Base-by-base conservation (phyloP, 2,888 invertebrate genomes). In the Cremastinae sp. region DNA sequence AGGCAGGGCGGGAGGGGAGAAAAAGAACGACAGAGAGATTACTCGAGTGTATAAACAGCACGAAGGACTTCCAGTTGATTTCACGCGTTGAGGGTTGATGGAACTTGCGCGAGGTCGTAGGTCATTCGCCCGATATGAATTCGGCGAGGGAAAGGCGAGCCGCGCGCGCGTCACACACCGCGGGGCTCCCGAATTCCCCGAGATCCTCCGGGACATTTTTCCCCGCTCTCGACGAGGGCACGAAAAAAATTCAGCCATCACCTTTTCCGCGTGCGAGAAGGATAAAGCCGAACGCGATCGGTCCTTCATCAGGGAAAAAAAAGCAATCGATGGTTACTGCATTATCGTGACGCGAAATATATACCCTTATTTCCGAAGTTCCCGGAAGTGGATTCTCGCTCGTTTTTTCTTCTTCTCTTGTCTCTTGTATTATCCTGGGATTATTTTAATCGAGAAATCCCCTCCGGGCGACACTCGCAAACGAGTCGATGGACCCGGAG, bases 11-110 rank as follows among this genome's bases (percentile, higher is more conserved):
- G 10, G 2, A 51, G 38, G 38, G 20, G 18, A 22, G 54, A 18
- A n/a, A 36, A n/a, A 20, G 41, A 41, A 36, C 20, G 14, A 7
- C 14, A 34, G 34, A 53, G 58, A 14, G 28, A 28, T 28, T 28
- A 28, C 5, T 28, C 28, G 51, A 28, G 16, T 22, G 43, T 20
- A 53, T 22, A 51, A 58, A 47, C n/a, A n/a, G 49, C 36, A 61
- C 36, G 34, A 58, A 49, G 47, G 59, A 54, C 47, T 71, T 75
- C 62, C 75, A 53, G 72, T 72, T 75, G 72, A 75, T 72, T 75
- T 62, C 61, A 72, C 72, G 16, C 12, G 22, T 18, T 49, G 66
- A 45, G 65, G 59, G 43, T 54, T 47, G 28, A 51, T 51, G 51
- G 28, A 53, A 41, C 28, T 28, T 3, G 43, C 14, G 22, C 18